Conservation (phyloP, 2,113 vertebrate species). For the Gymnogyps californianus region DNA sequence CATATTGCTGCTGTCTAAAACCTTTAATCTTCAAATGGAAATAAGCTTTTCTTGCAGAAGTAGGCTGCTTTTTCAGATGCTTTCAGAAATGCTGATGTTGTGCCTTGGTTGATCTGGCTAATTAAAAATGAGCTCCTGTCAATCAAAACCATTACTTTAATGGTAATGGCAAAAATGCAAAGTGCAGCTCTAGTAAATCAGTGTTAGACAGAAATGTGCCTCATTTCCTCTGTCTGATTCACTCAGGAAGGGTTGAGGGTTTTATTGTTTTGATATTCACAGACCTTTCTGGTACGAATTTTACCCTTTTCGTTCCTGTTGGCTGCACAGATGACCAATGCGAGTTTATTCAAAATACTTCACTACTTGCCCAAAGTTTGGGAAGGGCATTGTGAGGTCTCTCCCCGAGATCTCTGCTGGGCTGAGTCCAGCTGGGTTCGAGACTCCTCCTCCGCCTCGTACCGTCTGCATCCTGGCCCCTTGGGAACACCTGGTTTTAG, state of each 20-base stretch:
- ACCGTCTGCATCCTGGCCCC: accelerated
- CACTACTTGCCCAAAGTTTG: not conserved
- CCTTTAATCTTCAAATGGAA: slow-evolving; percentile 55
- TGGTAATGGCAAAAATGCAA: not conserved
- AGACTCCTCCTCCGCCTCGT: not conserved
- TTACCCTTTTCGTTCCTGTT: not conserved
- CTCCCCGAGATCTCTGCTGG: not conserved
- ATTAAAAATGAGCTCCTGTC: slow-evolving; percentile 53
- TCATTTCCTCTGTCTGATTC: not conserved
- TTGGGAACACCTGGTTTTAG: not conserved
- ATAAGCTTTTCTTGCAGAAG: slow-evolving; percentile 53
- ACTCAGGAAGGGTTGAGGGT: not conserved
- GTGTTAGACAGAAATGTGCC: not conserved
- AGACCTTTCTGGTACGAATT: not conserved
- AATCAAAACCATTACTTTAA: slow-evolving; percentile 48
- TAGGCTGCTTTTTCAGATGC: slow-evolving; percentile 32
- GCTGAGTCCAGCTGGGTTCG: not conserved
- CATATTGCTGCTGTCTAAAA: slow-evolving; percentile 40
- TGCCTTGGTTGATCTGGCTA: slow-evolving; percentile 51
- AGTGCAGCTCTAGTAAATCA: not conserved
- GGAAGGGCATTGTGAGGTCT: not conserved
- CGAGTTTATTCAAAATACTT: not conserved
- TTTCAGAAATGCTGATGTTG: slow-evolving; percentile 58
- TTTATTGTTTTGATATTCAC: not conserved
- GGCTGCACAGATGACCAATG: not conserved